Conservation (phyloP, 2,888 invertebrate species). For the Oasisia sp. region DNA sequence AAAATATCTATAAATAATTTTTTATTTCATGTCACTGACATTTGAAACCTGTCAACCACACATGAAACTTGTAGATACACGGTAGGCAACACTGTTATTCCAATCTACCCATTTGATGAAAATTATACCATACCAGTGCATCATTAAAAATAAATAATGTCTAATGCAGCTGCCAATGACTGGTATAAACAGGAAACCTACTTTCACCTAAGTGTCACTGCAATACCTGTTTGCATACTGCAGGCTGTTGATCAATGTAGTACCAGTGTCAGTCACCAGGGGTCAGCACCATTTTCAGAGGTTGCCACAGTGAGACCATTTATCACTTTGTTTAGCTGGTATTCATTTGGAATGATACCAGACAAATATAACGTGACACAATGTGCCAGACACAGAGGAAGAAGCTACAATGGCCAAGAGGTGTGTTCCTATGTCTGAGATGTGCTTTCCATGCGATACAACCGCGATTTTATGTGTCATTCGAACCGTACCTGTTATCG, state of each 20-base stretch:
- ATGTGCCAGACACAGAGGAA: background rate
- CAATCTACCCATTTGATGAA: too few relatives aligned
- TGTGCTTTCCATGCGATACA: background rate
- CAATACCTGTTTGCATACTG: background rate
- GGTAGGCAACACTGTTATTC: too few relatives aligned
- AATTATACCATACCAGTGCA: too few relatives aligned
- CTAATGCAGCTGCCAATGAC: background rate
- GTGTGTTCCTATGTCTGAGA: background rate
- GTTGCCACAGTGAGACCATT: background rate
- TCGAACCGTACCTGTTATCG: slow-evolving; percentile 28
- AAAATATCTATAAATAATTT: too few relatives aligned
- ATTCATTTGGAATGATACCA: background rate
- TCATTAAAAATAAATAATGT: background rate
- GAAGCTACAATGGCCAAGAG: background rate
- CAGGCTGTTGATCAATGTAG: background rate
- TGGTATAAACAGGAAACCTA: background rate
- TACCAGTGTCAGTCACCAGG: background rate
- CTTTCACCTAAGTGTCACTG: background rate
- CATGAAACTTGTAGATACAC: too few relatives aligned
- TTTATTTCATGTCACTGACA: too few relatives aligned
- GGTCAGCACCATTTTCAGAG: background rate
- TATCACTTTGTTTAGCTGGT: background rate
- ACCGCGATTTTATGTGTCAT: background rate
- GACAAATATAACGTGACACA: background rate
- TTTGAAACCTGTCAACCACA: too few relatives aligned